A percentile compares a stretch with the other conserved stretches of the same genome.
These are phyloP conservation scores for Siniperca obscura DNA, from an alignment of 2,797 vertebrate genomes.

Conservation along the genomic window DNA sequence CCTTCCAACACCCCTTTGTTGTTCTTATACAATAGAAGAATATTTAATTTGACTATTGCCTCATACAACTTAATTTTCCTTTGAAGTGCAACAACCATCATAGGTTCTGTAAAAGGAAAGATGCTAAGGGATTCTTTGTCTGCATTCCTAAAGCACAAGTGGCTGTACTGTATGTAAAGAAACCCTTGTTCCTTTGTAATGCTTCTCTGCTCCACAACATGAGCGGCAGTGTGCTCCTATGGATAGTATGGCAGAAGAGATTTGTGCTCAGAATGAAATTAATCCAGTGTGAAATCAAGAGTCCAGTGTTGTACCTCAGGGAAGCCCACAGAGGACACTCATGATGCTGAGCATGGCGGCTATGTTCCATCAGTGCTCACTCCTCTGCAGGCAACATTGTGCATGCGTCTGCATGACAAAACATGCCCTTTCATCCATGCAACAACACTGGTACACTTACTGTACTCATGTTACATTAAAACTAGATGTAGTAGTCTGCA, in stretches of 20 bases:
- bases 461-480: constrained; percentile 57
- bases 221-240: constrained; percentile 31
- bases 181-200: background rate
- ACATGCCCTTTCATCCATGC: constrained; percentile 58
- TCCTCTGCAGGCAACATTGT: constrained; percentile 60
- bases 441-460: constrained; percentile 46
- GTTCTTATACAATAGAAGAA: background rate
- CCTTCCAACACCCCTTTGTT: background rate
- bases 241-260: constrained; percentile 43
- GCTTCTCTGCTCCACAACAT: constrained; percentile 8
- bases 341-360: constrained; percentile 53
- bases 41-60: constrained; percentile 1
- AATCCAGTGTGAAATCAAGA: constrained; percentile 74
- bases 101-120: background rate
- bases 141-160: background rate
- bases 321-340: constrained; percentile 64
- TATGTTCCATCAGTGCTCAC: constrained; percentile 51
- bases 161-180: background rate
- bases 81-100: constrained; percentile 13
- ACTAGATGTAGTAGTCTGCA: constrained; percentile 58
- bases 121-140: background rate
- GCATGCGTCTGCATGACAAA: constrained; percentile 65
- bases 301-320: constrained; percentile 65
- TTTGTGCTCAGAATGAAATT: constrained; percentile 67
- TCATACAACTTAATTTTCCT: background rate